Evolutionary conservation across 2,888 invertebrate genomes (phyloP), one percentile per base, ranked within the genome.

Genomic region (Platerodrilus igneus): DNA sequence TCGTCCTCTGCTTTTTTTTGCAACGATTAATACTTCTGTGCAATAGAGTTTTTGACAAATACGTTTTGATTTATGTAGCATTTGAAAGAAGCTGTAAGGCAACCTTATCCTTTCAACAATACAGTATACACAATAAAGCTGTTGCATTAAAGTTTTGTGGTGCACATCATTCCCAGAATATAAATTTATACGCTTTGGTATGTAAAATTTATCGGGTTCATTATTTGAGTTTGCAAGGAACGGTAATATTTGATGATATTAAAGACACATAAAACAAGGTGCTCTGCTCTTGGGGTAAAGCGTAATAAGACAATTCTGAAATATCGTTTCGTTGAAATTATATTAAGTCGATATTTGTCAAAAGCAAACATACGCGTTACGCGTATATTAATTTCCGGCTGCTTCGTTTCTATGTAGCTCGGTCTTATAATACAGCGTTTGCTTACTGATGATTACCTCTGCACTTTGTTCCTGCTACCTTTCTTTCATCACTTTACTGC

Each of bases 341-440:
- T n/a, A n/a, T 44, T 32, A 44, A 44, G 39, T 44, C 39, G 40
- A 44, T 44, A 44, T 44, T 44, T 44, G 39, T 44, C 44, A 44
- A 44, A 44, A 44, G 44, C 44, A 44, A 44, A 44, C 44, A 44
- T 29, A 44, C 44, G 37, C 48, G 37, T 37, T 43, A 43, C 44
- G 39, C 48, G 33, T 35, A 42, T 41, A 50, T 52, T 52, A 52
- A 52, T 52, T 52, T 52, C 52, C 52, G 48, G 48, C 39, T 45
- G 43, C 37, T 47, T 45, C 47, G 40, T 44, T 45, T 42, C 47
- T 22, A 35, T 35, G 36, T 15, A 34, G 36, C 32, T 36, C 32
- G 39, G 7, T 18, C 30, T 41, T 37, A 37, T 43, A 43, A 45
- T 41, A 37, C 27, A 35, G 37, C 41, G 38, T 43, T 42, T 40